phyloP scores from a whole-genome alignment of 2,888 invertebrate genomes.

The Temnothorax ravouxi region DNA sequence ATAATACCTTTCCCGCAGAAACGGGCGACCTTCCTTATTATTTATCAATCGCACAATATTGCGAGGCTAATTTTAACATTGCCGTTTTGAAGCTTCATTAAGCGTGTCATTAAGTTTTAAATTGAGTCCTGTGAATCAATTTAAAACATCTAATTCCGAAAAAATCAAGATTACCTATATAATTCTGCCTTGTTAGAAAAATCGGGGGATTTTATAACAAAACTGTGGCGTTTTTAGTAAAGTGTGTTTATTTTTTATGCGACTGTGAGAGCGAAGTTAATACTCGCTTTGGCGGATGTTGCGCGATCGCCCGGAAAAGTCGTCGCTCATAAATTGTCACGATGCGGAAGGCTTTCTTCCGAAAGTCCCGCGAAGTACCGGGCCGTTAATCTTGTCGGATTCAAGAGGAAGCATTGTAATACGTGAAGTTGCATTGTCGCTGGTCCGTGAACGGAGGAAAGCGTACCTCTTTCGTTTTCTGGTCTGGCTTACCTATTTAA shows the following conservation, averaged over 20 bases:
- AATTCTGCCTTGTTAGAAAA: background rate
- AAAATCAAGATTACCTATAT: background rate
- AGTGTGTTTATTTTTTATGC: background rate
- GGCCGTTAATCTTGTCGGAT: constrained; percentile 68
- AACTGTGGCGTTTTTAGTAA: background rate
- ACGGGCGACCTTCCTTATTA: background rate
- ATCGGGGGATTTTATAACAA: background rate
- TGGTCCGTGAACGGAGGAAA: constrained; percentile 66
- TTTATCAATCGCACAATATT: constrained; percentile 6
- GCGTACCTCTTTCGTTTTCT: constrained; percentile 63
- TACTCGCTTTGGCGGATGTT: constrained; percentile 9
- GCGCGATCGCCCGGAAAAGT: constrained; percentile 36
- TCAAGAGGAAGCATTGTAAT: constrained; percentile 67
- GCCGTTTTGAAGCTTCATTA: constrained; percentile 5
- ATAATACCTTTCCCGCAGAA: background rate
- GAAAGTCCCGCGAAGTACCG: constrained; percentile 54
- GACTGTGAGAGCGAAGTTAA: background rate
- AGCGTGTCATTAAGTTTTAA: background rate
- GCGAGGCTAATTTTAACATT: background rate
- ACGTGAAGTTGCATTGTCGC: constrained; percentile 57
- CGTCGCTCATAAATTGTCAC: constrained; percentile 52
- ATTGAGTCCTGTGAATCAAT: background rate
- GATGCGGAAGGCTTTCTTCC: constrained; percentile 59
- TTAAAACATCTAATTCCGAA: background rate
- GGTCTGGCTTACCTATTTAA: constrained; percentile 51